A percentile compares a stretch with the other conserved stretches of the same genome.
These are phyloP conservation scores for Rhyacophila brunnea DNA, from an alignment of 1,140 invertebrate genomes.

Conservation along the genomic window DNA sequence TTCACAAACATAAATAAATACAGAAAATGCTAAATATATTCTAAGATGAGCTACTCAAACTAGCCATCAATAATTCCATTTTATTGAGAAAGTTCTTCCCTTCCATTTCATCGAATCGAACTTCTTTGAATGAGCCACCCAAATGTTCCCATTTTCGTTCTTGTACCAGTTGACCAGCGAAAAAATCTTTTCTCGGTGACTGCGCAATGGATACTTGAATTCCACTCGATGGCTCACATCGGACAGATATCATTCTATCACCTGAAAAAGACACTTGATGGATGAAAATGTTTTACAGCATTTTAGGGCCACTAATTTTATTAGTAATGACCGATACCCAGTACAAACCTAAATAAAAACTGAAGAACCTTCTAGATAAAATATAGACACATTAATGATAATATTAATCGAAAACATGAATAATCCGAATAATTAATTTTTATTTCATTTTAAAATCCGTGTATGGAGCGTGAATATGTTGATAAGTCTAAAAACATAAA, in stretches of 20 bases:
- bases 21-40: background rate
- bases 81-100: conserved; percentile 97
- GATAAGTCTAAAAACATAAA: no score
- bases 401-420: no score
- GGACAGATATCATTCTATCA: conserved; percentile 80
- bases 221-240: conserved; percentile 70
- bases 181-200: conserved; percentile 83
- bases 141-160: conserved; percentile 91
- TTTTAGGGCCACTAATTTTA: no score
- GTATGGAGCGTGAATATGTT: no score
- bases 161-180: conserved; percentile 80
- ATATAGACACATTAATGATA: no score
- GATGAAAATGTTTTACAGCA: no score
- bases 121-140: conserved; percentile 86
- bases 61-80: conserved; percentile 95
- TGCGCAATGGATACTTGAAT: conserved; percentile 74
- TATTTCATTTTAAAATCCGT: no score
- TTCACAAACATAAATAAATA: background rate
- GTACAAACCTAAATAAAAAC: no score
- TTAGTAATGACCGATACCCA: no score
- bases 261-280: no score
- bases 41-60: conserved; percentile 63
- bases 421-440: no score
- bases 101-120: conserved; percentile 91
- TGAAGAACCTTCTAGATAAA: no score